Conservation (phyloP, 2,888 invertebrate species). For the Acleris holmiana region DNA sequence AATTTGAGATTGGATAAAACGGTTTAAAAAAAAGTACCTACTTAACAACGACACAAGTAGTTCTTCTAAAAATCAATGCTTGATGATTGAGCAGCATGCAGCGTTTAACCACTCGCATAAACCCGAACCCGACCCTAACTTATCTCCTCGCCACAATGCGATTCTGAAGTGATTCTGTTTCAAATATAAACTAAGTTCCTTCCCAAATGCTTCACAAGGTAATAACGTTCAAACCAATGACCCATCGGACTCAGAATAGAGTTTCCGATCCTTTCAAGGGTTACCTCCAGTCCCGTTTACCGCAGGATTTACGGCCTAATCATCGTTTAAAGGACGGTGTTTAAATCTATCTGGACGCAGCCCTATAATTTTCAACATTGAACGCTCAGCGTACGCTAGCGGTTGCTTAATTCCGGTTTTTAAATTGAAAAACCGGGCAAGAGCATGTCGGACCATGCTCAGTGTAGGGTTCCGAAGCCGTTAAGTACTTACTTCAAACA, state of each 20-base stretch:
- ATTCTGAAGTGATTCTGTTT: neutral
- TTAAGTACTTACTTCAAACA: no score
- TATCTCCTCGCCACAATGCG: neutral
- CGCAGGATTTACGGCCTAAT: conserved; percentile 26
- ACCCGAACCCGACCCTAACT: no score
- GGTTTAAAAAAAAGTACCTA: no score
- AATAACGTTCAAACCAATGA: conserved; percentile 31
- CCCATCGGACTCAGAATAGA: conserved; percentile 22
- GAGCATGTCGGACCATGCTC: no score
- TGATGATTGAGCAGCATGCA: no score
- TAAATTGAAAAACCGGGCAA: no score
- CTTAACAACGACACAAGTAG: no score
- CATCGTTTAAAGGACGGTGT: conserved; percentile 23
- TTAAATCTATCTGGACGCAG: conserved; percentile 18
- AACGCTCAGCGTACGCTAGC: neutral
- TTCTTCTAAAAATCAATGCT: no score
- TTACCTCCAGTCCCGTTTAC: conserved; percentile 23
- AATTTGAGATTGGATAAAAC: no score
- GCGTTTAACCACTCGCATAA: no score
- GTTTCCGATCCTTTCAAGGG: conserved; percentile 32
- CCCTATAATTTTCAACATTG: conserved; percentile 20
- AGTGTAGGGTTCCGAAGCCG: no score
- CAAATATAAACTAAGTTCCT: conserved; percentile 6
- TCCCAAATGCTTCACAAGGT: conserved; percentile 9
- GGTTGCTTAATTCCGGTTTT: neutral